These are phyloP conservation scores for Mamestra configurata DNA, from an alignment of 1,140 invertebrate genomes.

Conservation along the genomic window DNA sequence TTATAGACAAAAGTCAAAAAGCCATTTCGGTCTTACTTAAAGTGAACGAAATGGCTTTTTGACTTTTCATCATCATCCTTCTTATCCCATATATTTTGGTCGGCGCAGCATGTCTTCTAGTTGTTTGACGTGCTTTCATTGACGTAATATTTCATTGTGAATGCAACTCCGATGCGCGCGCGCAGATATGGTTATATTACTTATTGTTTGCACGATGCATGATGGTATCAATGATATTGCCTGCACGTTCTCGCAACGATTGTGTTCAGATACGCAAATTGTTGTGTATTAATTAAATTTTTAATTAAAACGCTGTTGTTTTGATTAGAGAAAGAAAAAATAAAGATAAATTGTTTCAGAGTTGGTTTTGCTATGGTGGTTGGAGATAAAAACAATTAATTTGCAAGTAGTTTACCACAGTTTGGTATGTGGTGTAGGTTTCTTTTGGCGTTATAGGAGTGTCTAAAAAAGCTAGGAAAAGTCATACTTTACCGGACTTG, in stretches of 20 bases:
- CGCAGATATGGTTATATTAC: slow-evolving; percentile 27
- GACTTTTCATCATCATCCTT: no score
- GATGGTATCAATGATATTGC: slow-evolving; percentile 22
- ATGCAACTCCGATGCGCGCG: not conserved
- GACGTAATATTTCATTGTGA: slow-evolving; percentile 20
- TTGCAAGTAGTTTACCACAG: not conserved
- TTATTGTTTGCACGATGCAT: slow-evolving; percentile 20
- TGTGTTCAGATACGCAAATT: slow-evolving; percentile 20
- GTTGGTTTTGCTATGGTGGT: not conserved
- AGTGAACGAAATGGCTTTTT: no score
- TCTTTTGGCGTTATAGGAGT: no score
- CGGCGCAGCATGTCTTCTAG: no score
- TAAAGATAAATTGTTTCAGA: not conserved
- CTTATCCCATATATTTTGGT: no score
- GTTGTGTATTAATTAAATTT: not conserved
- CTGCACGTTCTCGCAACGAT: slow-evolving; percentile 19
- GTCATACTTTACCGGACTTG: no score
- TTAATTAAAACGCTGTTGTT: slow-evolving; percentile 3
- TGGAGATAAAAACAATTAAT: not conserved
- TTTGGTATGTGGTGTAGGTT: no score
- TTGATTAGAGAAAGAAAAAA: not conserved
- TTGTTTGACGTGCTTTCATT: not conserved
- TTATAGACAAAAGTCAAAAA: no score
- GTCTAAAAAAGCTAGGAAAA: no score
- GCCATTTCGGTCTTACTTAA: no score